A percentile compares a stretch with the other conserved stretches of the same genome.
phyloP scores from a whole-genome alignment of 2,113 vertebrate species.

The Urocolius indicus region DNA sequence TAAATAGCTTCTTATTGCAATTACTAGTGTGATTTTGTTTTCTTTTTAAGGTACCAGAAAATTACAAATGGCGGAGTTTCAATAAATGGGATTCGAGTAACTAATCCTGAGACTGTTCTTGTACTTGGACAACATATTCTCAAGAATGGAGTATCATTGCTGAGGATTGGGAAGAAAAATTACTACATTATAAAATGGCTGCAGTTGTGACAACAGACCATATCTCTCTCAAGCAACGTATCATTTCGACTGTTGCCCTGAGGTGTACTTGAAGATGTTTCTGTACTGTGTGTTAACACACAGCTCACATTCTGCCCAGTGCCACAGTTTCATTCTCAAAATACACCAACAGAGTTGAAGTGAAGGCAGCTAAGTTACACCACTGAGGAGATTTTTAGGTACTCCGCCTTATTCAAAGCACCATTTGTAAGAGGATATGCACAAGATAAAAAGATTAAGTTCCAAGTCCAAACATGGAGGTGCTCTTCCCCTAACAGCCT shows the following conservation, averaged over 20 bases:
- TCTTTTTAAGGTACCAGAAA: constrained; percentile 86
- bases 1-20: neutral
- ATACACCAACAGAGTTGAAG: neutral
- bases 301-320: neutral
- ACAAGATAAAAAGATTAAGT: neutral
- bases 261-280: neutral
- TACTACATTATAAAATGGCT: constrained; percentile 95
- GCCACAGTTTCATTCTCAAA: neutral
- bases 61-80: constrained; percentile 89
- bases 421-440: neutral
- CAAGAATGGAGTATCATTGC: constrained; percentile 89
- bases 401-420: neutral
- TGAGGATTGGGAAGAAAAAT: constrained; percentile 93
- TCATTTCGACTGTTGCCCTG: neutral
- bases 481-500: neutral
- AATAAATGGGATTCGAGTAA: constrained; percentile 86
- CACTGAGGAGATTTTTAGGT: neutral
- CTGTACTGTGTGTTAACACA: neutral
- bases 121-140: constrained; percentile 90
- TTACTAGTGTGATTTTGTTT: neutral
- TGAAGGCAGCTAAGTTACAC: neutral
- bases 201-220: constrained; percentile 60
- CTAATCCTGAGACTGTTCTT: constrained; percentile 88
- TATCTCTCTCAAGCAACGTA: accelerated
- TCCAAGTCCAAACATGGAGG: neutral